phyloP scores from a whole-genome alignment of 2,888 invertebrate species.

The Poecilus cupreus region DNA sequence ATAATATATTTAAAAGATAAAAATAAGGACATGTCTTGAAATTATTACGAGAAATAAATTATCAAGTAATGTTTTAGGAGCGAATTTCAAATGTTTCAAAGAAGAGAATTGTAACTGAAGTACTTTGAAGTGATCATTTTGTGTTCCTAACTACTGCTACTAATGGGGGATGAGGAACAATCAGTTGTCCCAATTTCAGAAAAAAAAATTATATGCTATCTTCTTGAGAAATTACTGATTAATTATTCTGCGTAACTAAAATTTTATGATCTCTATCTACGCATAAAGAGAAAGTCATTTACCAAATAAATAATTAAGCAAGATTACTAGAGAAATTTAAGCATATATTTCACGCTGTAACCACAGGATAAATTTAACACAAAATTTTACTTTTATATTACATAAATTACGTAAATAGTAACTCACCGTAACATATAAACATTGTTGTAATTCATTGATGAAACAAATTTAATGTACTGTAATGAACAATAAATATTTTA shows the following conservation, averaged over 20 bases:
- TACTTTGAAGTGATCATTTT: too few species aligned
- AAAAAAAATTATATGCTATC: not conserved
- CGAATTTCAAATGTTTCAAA: too few species aligned
- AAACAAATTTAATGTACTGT: constrained; percentile 15
- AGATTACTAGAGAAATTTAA: constrained; percentile 34
- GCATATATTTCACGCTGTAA: constrained; percentile 33
- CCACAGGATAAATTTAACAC: not conserved
- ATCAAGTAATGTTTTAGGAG: too few species aligned
- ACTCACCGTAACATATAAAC: not conserved
- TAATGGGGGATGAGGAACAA: too few species aligned
- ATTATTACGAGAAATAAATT: too few species aligned
- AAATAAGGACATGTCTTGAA: too few species aligned
- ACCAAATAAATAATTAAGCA: constrained; percentile 42
- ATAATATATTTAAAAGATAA: too few species aligned
- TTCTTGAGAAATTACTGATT: not conserved
- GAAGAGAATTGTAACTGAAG: too few species aligned
- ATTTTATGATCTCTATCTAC: constrained; percentile 28
- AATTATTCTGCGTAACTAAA: not conserved
- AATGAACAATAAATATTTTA: not conserved
- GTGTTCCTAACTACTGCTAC: too few species aligned
- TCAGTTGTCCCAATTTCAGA: too few species aligned
- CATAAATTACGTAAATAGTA: not conserved
- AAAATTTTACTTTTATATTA: constrained; percentile 26
- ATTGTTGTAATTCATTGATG: not conserved
- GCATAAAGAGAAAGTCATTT: constrained; percentile 41